These are phyloP conservation scores for Hedya salicella DNA, from an alignment of 2,888 invertebrate genomes.

Conservation along the genomic window DNA sequence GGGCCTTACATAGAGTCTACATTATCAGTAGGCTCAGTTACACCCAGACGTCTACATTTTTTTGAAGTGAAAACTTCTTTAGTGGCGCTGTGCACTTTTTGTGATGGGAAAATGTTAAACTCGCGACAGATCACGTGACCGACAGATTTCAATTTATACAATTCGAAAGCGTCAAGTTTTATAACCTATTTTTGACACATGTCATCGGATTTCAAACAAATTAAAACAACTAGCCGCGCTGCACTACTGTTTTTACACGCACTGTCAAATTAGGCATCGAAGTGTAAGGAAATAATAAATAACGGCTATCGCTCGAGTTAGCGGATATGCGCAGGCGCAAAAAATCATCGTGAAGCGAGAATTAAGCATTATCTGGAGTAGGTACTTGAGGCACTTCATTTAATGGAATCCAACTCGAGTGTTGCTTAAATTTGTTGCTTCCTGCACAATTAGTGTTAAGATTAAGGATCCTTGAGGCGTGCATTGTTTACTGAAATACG, in stretches of 20 bases:
- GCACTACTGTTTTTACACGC: constrained; percentile 11
- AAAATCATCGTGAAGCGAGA: constrained; percentile 36
- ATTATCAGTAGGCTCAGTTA: too few relatives aligned
- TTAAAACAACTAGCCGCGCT: too few relatives aligned
- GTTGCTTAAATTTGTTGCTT: constrained; percentile 28
- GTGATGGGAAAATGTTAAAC: too few relatives aligned
- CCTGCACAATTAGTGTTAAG: constrained; percentile 20
- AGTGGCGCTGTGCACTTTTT: too few relatives aligned
- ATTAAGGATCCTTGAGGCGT: constrained; percentile 5
- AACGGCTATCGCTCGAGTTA: constrained; percentile 22
- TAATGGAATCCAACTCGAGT: constrained; percentile 22
- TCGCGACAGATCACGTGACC: too few relatives aligned
- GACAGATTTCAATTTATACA: too few relatives aligned
- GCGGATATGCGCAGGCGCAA: constrained; percentile 36
- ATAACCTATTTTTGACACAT: too few relatives aligned
- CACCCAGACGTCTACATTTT: too few relatives aligned
- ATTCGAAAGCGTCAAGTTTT: too few relatives aligned
- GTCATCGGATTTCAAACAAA: too few relatives aligned
- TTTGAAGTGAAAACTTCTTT: too few relatives aligned
- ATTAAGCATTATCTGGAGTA: constrained; percentile 25
- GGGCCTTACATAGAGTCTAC: too few relatives aligned
- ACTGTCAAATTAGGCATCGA: constrained; percentile 28
- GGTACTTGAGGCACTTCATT: constrained; percentile 26
- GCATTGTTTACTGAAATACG: constrained; percentile 6
- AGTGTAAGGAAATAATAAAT: constrained; percentile 43